Evolutionary conservation across 2,888 invertebrate genomes (phyloP).

Genomic region (Neuroscelio doddi): DNA sequence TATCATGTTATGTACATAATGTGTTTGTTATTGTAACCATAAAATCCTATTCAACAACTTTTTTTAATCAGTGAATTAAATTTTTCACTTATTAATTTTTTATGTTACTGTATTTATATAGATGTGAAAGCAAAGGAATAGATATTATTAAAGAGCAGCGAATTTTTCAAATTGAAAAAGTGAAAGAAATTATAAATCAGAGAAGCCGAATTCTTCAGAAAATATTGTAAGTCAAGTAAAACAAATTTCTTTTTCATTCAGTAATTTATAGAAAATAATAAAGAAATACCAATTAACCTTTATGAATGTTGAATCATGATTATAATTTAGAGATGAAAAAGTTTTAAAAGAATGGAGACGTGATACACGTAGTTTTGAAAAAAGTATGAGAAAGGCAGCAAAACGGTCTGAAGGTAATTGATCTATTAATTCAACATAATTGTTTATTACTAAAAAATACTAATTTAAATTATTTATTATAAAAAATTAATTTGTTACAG

Average conservation of each 20-base stretch:
- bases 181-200: constrained; percentile 74
- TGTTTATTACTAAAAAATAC: not conserved
- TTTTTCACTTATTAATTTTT: no score
- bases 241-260: not conserved
- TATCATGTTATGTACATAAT: no score
- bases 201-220: constrained; percentile 77
- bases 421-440: not conserved
- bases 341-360: constrained; percentile 75
- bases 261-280: no score
- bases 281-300: no score
- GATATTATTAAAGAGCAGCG: constrained; percentile 47
- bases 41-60: no score
- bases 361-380: constrained; percentile 67
- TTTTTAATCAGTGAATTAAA: no score
- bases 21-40: no score
- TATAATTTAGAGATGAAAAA: constrained; percentile 69
- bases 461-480: no score
- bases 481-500: no score
- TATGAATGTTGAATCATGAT: not conserved
- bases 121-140: constrained; percentile 53
- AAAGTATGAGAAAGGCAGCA: constrained; percentile 55
- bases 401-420: constrained; percentile 60
- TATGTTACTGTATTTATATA: constrained; percentile 38
- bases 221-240: constrained; percentile 73
- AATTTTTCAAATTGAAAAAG: constrained; percentile 74